phyloP scores from a whole-genome alignment of 2,113 vertebrate genomes.

The Bambusicola thoracicus region DNA sequence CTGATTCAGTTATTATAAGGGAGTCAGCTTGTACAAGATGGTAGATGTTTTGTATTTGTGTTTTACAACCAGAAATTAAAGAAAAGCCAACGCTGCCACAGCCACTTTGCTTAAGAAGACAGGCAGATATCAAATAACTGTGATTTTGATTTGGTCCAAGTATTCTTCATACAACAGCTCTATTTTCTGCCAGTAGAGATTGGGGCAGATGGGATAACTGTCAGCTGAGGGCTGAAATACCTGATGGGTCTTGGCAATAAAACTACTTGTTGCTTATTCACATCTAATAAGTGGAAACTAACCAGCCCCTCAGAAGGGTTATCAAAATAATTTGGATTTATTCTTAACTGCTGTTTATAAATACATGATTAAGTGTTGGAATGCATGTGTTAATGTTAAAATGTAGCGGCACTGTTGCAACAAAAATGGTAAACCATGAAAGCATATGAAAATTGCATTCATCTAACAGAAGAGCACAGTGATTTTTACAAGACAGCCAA shows the following conservation, averaged over 20 bases:
- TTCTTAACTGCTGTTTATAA: constrained; percentile 34
- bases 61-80: constrained; percentile 12
- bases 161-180: constrained; percentile 38
- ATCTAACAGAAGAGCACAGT: neutral
- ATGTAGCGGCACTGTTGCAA: constrained; percentile 24
- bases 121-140: constrained; percentile 33
- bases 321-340: neutral
- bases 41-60: neutral
- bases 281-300: constrained; percentile 66
- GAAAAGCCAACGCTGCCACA: neutral
- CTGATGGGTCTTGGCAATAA: constrained; percentile 64
- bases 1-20: neutral
- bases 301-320: constrained; percentile 43
- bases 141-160: constrained; percentile 43
- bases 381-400: neutral
- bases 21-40: neutral
- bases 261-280: constrained; percentile 50
- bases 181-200: constrained; percentile 25
- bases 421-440: neutral
- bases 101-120: constrained; percentile 13
- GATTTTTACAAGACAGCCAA: neutral
- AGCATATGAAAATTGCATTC: neutral
- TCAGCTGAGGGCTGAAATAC: constrained; percentile 57
- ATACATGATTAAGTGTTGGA: constrained; percentile 20
- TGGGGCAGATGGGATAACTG: constrained; percentile 68